Evolutionary conservation across 2,888 invertebrate species (phyloP).

Genomic region (Sympetrum striolatum): DNA sequence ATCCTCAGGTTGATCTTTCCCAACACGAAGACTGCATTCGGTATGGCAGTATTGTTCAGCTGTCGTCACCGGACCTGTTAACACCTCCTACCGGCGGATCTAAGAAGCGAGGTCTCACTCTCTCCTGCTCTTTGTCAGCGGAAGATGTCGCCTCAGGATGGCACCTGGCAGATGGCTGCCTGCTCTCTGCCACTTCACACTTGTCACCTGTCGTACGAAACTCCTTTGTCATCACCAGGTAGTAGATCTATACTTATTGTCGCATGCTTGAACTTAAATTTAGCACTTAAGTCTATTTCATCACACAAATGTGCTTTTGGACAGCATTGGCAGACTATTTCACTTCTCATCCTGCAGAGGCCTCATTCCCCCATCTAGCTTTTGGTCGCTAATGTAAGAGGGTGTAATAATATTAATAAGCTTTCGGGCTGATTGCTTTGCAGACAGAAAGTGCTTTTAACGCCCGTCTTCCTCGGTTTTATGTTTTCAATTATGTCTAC

Average conservation of each 20-base stretch:
- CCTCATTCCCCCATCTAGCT: too few species aligned
- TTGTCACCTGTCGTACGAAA: neutral
- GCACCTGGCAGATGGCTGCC: constrained; percentile 23
- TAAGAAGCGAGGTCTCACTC: neutral
- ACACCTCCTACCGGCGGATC: neutral
- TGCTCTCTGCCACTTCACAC: neutral
- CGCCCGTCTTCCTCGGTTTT: too few species aligned
- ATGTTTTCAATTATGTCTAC: too few species aligned
- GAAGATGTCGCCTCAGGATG: neutral
- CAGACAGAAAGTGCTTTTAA: too few species aligned
- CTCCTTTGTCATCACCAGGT: constrained; percentile 46
- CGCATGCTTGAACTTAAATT: too few species aligned
- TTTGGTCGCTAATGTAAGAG: too few species aligned
- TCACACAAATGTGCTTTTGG: too few species aligned
- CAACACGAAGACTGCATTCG: constrained; percentile 43
- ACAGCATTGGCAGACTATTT: too few species aligned
- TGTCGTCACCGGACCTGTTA: neutral
- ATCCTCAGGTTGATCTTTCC: constrained; percentile 38
- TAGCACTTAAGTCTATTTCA: too few species aligned
- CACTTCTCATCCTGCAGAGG: too few species aligned
- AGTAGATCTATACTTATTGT: neutral
- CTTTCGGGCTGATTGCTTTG: too few species aligned
- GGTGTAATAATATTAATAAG: too few species aligned
- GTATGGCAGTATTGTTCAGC: neutral
- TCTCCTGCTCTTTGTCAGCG: neutral